Base-by-base conservation (phyloP, 2,888 invertebrate genomes). In the Dynastes tityus region DNA sequence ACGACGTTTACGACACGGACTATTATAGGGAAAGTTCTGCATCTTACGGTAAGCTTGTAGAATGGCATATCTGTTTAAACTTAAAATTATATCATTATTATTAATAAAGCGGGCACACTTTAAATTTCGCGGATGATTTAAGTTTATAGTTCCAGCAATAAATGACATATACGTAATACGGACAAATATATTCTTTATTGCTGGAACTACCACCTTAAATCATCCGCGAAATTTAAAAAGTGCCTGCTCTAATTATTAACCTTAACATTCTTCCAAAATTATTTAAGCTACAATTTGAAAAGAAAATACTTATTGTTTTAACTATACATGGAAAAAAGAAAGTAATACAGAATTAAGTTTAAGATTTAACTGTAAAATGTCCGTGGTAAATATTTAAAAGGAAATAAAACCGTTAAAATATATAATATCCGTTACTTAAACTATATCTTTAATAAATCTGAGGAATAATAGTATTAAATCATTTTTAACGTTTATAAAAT, bases 1-100 rank as follows among this genome's bases (percentile, higher is more conserved):
- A 89, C 79, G 88, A 88, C 64, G 87, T 88, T 51, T 84, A 85
- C 13, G 89, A 89, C 58, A 85, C 86, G 1, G 88, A 86, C n/a
- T 89, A 89, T 83, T 91, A 91, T 85, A 80, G 84, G 16, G 84
- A 84, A 65, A 82, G 81, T 77, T 79, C 82, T 49, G 64, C 81
- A 5, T 83, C 83, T 61, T 84, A 83, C 68, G 84, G 84, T 84
- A 83, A 83, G 83, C 22, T 58, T 80, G 29, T 45, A 32, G 37
- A 64, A 29, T 13, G n/a, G 6, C 22, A 16, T n/a, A 55, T 6
- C 61, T 71, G 8, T 49, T 76, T 63, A 29, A 61, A 64, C 37
- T 45, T 77, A 11, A 8, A 29, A 53, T 55, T 22, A 45, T 11
- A 11, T 45, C 45, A 45, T 45, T 45, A 45, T 11, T 8, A 8